Conservation (phyloP, 2,113 vertebrate genomes). For the human region DNA sequence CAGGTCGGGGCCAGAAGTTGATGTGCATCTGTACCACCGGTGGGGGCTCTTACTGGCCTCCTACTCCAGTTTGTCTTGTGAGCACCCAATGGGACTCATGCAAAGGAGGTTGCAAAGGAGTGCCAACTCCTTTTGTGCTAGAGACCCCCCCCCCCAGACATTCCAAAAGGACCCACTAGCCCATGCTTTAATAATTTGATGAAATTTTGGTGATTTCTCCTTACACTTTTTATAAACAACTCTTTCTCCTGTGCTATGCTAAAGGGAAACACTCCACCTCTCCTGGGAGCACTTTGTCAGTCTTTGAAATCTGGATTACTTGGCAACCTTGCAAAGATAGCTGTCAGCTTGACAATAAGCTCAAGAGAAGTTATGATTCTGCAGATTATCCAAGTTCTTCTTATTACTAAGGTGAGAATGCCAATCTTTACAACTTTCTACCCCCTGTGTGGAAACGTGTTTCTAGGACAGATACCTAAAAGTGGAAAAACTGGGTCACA, state of each 20-base stretch:
- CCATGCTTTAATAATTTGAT: neutral
- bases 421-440: neutral
- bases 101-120: neutral
- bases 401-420: neutral
- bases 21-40: neutral
- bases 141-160: too few species aligned
- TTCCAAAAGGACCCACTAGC: neutral
- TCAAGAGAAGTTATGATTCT: neutral
- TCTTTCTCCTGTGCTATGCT: neutral
- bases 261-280: neutral
- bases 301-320: neutral
- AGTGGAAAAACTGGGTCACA: neutral
- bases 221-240: neutral
- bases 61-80: too few species aligned
- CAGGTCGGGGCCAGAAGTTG: too few species aligned
- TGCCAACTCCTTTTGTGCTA: too few species aligned
- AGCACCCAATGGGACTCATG: neutral
- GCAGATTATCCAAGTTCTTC: neutral
- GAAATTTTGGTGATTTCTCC: neutral
- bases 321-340: neutral
- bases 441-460: accelerated
- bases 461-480: neutral
- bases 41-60: neutral
- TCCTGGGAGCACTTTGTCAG: neutral
- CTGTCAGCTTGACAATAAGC: neutral